Percentiles rank a stretch among this genome's conserved stretches.
Evolutionary conservation across 2,888 invertebrate species (phyloP).

Genomic region (Drosophila lutescens): DNA sequence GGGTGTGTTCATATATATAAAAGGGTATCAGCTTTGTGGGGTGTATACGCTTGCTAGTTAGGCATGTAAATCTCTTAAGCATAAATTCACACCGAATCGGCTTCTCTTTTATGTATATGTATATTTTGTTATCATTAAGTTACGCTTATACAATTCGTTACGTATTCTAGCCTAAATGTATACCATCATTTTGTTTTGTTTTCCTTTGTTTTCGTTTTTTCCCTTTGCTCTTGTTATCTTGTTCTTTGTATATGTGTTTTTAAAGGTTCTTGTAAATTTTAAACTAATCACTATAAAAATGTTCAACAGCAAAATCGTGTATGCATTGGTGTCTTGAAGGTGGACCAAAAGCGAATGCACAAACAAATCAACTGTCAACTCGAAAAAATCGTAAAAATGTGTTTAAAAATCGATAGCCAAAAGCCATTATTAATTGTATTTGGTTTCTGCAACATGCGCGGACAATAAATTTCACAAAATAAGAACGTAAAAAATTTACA

Average conservation of each 20-base stretch:
- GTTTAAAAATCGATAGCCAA: slow-evolving; percentile 38
- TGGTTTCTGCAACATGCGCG: slow-evolving; percentile 37
- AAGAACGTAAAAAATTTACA: slow-evolving; percentile 58
- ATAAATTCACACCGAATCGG: slow-evolving; percentile 29
- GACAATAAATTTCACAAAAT: slow-evolving; percentile 47
- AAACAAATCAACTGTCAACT: slow-evolving; percentile 37
- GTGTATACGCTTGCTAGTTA: slow-evolving; percentile 10
- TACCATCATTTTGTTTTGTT: slow-evolving; percentile 57
- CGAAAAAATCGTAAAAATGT: slow-evolving; percentile 47
- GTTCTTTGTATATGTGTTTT: slow-evolving; percentile 34
- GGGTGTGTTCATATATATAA: slow-evolving; percentile 17
- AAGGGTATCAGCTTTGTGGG: slow-evolving; percentile 7
- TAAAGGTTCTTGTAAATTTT: slow-evolving; percentile 63
- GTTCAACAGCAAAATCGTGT: slow-evolving; percentile 68
- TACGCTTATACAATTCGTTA: slow-evolving; percentile 74
- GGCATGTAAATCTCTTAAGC: slow-evolving; percentile 40
- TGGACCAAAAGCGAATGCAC: slow-evolving; percentile 57
- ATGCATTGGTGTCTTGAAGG: slow-evolving; percentile 53
- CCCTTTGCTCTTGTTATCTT: slow-evolving; percentile 30
- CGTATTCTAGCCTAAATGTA: slow-evolving; percentile 76
- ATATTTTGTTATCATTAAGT: slow-evolving; percentile 71
- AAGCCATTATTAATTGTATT: slow-evolving; percentile 31
- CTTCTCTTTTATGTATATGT: slow-evolving; percentile 46
- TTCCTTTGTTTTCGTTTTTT: slow-evolving; percentile 30
- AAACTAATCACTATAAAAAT: slow-evolving; percentile 70